Evolutionary conservation across 2,113 vertebrate genomes (phyloP).

Genomic region (Lophochroa leadbeateri): DNA sequence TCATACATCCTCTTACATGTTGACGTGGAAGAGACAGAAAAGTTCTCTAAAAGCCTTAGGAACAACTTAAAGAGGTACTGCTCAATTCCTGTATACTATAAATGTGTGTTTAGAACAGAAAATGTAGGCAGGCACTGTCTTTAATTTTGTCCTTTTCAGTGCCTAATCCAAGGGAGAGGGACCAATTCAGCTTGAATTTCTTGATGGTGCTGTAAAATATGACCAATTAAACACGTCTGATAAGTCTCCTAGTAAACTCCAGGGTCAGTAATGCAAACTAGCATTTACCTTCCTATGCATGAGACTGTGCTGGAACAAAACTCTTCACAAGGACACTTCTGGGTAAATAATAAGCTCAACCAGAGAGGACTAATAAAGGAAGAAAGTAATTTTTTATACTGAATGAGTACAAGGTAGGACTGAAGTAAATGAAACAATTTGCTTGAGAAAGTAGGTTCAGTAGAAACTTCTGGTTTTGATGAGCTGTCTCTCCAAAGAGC

Average conservation of each 20-base stretch:
- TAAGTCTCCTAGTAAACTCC: neutral
- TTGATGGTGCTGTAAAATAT: neutral
- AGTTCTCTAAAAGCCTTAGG: neutral
- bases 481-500: conserved; percentile 28
- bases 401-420: neutral
- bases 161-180: neutral
- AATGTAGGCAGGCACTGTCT: neutral
- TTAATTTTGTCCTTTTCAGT: neutral
- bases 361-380: neutral
- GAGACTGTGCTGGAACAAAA: neutral
- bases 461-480: conserved; percentile 56
- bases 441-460: conserved; percentile 16
- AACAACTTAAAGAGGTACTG: neutral
- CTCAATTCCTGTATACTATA: neutral
- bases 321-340: neutral
- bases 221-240: neutral
- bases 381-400: neutral
- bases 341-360: neutral
- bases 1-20: neutral
- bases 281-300: neutral
- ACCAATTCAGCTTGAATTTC: neutral
- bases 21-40: neutral
- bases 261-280: neutral
- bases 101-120: neutral
- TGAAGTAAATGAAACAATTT: conserved; percentile 29